A percentile compares a stretch with the other conserved stretches of the same genome.
These are phyloP conservation scores for Bujurquina vittata DNA, from an alignment of 2,113 vertebrate genomes.

Conservation along the genomic window DNA sequence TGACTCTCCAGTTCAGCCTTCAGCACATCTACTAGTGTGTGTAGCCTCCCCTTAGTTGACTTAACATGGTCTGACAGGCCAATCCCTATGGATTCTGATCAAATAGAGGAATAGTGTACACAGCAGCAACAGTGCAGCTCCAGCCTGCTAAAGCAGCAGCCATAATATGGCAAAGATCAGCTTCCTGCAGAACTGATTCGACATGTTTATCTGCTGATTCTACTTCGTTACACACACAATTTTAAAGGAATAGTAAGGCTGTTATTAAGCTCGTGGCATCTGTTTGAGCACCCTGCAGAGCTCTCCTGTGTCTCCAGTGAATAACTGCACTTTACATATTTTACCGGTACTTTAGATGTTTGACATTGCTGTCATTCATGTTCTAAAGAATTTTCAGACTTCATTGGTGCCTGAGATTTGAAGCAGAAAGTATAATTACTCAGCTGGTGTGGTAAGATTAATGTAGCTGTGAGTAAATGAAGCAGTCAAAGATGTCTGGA, in stretches of 20 bases:
- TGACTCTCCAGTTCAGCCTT: conserved; percentile 61
- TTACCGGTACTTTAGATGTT: not conserved
- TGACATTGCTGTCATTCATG: not conserved
- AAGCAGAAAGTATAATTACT: not conserved
- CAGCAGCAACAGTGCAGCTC: conserved; percentile 65
- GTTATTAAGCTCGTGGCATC: not conserved
- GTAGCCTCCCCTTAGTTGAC: conserved; percentile 64
- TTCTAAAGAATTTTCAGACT: not conserved
- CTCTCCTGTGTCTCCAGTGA: not conserved
- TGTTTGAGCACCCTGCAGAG: not conserved
- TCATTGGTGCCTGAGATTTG: not conserved
- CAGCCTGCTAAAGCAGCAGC: conserved; percentile 65
- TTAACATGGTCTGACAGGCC: conserved; percentile 71
- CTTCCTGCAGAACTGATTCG: conserved; percentile 53
- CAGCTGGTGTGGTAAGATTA: not conserved
- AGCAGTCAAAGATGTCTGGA: not conserved
- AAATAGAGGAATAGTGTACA: conserved; percentile 72
- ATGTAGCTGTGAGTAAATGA: not conserved
- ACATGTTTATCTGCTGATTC: conserved; percentile 64
- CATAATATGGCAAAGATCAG: conserved; percentile 71
- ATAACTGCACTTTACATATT: not conserved
- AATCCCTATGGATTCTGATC: conserved; percentile 78
- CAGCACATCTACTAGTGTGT: conserved; percentile 67
- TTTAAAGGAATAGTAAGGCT: not conserved
- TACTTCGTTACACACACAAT: conserved; percentile 3